Evolutionary conservation across 1,140 invertebrate species (phyloP).

Genomic region (Caerostris darwini): DNA sequence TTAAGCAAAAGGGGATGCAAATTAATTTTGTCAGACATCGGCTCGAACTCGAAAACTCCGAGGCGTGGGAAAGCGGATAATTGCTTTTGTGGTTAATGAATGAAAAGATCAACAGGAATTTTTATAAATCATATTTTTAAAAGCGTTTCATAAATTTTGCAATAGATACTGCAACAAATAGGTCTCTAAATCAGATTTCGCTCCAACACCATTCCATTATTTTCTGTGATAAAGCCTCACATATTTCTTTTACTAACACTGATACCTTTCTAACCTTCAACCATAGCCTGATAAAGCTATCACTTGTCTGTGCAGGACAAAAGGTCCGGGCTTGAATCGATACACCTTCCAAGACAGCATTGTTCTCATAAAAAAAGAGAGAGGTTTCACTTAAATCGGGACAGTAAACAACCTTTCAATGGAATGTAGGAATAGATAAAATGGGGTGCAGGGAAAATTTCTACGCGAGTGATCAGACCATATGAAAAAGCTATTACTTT

Average conservation of each 20-base stretch:
- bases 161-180: too few relatives aligned
- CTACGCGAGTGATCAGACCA: constrained; percentile 19
- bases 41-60: constrained; percentile 79
- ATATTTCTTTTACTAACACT: neutral
- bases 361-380: constrained; percentile 19
- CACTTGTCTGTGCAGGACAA: constrained; percentile 12
- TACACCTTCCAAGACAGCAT: constrained; percentile 25
- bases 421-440: neutral
- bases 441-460: neutral
- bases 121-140: too few relatives aligned
- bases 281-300: constrained; percentile 15
- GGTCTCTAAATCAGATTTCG: too few relatives aligned
- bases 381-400: constrained; percentile 23
- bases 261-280: neutral
- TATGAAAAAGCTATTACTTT: constrained; percentile 25
- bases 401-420: constrained; percentile 20
- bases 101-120: constrained; percentile 61
- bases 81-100: constrained; percentile 80
- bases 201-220: too few relatives aligned
- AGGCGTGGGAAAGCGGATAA: neutral
- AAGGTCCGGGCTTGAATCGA: neutral
- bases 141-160: too few relatives aligned
- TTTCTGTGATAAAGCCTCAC: neutral
- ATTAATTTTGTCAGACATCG: constrained; percentile 38
- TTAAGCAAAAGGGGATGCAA: constrained; percentile 15